Evolutionary conservation across 1,140 invertebrate species (phyloP), one percentile per base, ranked within the genome.

Genomic region (Scaptomyza graminum): DNA sequence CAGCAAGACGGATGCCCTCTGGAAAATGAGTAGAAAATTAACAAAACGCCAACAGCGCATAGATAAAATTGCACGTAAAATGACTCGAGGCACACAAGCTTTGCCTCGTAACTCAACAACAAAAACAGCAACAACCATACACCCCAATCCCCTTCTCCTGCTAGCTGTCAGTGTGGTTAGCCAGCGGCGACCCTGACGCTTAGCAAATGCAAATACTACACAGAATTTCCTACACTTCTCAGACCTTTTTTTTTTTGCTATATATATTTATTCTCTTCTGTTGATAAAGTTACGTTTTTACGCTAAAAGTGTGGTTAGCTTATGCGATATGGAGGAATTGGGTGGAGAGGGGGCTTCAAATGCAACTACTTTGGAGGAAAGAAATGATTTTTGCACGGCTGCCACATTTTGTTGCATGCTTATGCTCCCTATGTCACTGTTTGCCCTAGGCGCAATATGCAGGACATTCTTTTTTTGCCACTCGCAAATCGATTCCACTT

Each of bases 11-110:
- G 73, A 76, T 69, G 81, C 83, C 81, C 74, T 70, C 74, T 70
- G 65, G 64, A 80, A 85, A 85, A 85, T 85, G 82, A 87, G 82
- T 85, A 50, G 82, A 85, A 85, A 85, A 85, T 85, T 85, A 85
- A 85, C 78, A 85, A 82, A 85, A 82, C 74, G 78, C 74, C 69
- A 37, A 31, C 41, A 49, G 52, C 61, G 50, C 65, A 77, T 64
- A 74, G 82, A 81, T 79, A 84, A 72, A 74, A 82, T 28, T 78
- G 79, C 79, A 83, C 64, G 65, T 50, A 64, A 67, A 71, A 41
- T 51, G 47, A 55, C 64, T 69, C 41, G 3, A 44, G 52, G 68
- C 65, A 65, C 18, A 69, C 60, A 55, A 56, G 41, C 22, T 4
- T 39, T 39, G 22, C 44, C 55, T 46, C 55, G 22, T 57, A 57